Evolutionary conservation across 1,140 invertebrate genomes (phyloP).

Genomic region (Hyles vespertilio): DNA sequence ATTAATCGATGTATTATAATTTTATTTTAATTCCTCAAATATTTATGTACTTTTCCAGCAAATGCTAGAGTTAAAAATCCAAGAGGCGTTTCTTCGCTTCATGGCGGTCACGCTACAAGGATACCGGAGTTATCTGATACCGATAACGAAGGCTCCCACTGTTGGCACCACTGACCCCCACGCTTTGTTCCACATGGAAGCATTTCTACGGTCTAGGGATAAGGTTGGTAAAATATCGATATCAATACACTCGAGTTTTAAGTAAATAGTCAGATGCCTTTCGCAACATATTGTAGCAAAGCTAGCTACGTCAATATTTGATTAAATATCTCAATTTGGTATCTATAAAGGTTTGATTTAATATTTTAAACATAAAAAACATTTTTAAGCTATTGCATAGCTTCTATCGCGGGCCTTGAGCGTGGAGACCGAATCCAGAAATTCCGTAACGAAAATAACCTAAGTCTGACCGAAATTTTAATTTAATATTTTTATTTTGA

Average conservation of each 20-base stretch:
- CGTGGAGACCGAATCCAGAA: too few relatives aligned
- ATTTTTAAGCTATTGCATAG: too few relatives aligned
- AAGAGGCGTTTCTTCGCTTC: constrained; percentile 97
- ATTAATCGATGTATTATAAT: too few relatives aligned
- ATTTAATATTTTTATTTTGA: too few relatives aligned
- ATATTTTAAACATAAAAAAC: neutral
- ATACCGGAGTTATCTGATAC: constrained; percentile 92
- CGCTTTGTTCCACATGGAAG: constrained; percentile 95
- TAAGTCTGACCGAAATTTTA: too few relatives aligned
- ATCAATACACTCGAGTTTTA: too few relatives aligned
- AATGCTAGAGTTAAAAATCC: constrained; percentile 93
- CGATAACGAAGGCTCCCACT: constrained; percentile 96
- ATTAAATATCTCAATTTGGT: neutral
- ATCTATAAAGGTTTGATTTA: neutral
- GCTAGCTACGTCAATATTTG: too few relatives aligned
- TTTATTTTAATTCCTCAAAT: neutral
- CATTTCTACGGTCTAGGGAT: constrained; percentile 80
- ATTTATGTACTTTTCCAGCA: constrained; percentile 72
- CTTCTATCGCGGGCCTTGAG: too few relatives aligned
- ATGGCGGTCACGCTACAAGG: constrained; percentile 96
- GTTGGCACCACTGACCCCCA: constrained; percentile 95
- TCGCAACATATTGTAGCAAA: too few relatives aligned
- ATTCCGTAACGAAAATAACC: too few relatives aligned
- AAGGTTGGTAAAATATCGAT: constrained; percentile 48
- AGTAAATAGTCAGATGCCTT: too few relatives aligned